Evolutionary conservation across 2,888 invertebrate genomes (phyloP).

Genomic region (Ditula angustiorana): DNA sequence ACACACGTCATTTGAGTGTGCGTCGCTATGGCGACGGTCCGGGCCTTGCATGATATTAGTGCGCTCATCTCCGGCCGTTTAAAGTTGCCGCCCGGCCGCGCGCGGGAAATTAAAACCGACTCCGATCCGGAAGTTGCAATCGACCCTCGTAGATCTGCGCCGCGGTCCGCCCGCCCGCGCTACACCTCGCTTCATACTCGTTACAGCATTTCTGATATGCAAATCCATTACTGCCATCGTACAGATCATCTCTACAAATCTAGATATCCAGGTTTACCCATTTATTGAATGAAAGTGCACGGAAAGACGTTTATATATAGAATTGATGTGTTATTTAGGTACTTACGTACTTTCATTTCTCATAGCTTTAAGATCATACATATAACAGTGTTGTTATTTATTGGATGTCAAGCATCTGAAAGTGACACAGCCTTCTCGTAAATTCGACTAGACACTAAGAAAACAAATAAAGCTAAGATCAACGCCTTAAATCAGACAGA

Average conservation of each 20-base stretch:
- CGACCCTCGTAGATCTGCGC: slow-evolving; percentile 46
- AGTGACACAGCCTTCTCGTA: not conserved
- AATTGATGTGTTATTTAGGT: not conserved
- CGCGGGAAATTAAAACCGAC: slow-evolving; percentile 83
- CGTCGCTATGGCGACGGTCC: slow-evolving; percentile 89
- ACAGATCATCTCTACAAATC: not conserved
- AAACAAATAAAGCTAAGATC: slow-evolving; percentile 28
- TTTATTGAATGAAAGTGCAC: no score
- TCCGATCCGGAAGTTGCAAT: slow-evolving; percentile 78
- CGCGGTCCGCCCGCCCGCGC: slow-evolving; percentile 1
- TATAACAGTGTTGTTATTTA: not conserved
- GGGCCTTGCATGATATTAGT: slow-evolving; percentile 86
- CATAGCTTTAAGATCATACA: not conserved
- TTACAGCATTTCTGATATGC: slow-evolving; percentile 14
- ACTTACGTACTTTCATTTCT: not conserved
- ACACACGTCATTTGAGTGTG: slow-evolving; percentile 89
- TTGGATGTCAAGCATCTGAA: not conserved
- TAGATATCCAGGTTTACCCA: no score
- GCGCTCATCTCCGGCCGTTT: slow-evolving; percentile 84
- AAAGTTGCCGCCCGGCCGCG: slow-evolving; percentile 74
- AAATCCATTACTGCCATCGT: not conserved
- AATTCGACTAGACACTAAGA: slow-evolving; percentile 15
- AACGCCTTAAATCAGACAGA: slow-evolving; percentile 15
- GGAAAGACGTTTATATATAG: no score
- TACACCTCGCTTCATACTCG: slow-evolving; percentile 17